Conservation (phyloP, 2,113 vertebrate species). For the Agapornis roseicollis region DNA sequence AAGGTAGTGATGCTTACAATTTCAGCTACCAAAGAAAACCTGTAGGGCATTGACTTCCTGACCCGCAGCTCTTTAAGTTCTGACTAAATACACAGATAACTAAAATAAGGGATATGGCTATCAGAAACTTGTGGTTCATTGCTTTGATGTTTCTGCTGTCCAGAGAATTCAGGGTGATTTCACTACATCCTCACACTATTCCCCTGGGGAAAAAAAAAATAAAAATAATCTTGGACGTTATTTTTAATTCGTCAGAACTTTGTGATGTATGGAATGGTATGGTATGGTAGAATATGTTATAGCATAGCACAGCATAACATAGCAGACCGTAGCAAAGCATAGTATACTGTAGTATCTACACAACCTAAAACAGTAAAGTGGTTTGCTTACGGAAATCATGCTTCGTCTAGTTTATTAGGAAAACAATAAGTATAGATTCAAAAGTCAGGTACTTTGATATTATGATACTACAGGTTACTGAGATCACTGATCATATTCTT, state of each 20-base stretch:
- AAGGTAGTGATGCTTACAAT: constrained; percentile 22
- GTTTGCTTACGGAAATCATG: not conserved
- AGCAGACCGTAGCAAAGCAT: not conserved
- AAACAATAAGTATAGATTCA: not conserved
- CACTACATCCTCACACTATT: not conserved
- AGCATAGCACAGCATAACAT: not conserved
- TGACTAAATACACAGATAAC: not conserved
- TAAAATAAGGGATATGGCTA: not conserved
- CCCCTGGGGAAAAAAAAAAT: not conserved
- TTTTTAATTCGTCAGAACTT: not conserved
- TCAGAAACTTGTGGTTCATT: not conserved
- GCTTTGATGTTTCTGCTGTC: not conserved
- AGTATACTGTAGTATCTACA: not conserved
- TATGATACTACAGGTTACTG: not conserved
- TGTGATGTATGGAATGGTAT: not conserved
- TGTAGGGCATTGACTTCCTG: not conserved
- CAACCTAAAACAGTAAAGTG: not conserved
- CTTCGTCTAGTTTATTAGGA: not conserved
- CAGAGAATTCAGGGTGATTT: not conserved
- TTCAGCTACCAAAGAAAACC: not conserved
- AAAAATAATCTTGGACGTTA: not conserved
- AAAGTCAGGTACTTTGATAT: not conserved
- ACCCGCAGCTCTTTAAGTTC: not conserved
- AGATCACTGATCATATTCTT: not conserved
- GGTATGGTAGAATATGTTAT: not conserved